Base-by-base conservation (phyloP, 1,140 invertebrate genomes). In the Drosophila prosaltans region DNA sequence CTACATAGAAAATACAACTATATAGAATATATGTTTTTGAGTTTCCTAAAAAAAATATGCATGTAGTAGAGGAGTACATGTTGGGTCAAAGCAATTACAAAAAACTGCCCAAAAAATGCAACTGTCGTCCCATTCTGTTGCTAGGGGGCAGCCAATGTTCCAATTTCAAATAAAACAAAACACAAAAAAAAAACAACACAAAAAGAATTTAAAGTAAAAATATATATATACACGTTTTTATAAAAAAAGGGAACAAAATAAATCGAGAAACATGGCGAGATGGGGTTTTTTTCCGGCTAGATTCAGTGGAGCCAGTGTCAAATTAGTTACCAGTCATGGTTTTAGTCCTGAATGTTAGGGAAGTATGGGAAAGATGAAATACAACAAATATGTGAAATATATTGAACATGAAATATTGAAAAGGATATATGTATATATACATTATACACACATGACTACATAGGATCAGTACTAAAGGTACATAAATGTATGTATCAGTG, bases 21-120 rank as follows among this genome's bases (percentile, higher is more conserved):
- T 59, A 45, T 10, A 55, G 32, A 36, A 36, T 36, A 36, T 36
- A 36, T 36, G 48, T 24, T 59, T 59, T 59, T 39, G 24, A 11
- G 36, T 51, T 11, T 1, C 26, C 76, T 70, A 72, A 78, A 72
- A 65, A 83, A 76, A 65, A 64, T 62, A 75, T 60, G 43, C 60
- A 62, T 43, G 45, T 51, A 51, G 16, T 51, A 51, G 45, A 2
- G 21, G 45, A 2, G 21, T 51, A 26, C 45, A 48, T 24, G 70
- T 45, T 41, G 84, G 83, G 84, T 89, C 84, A 89, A 88, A 83
- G 74, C 80, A 89, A 84, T 89, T 81, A 84, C 71, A 89, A 89
- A 80, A 66, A 79, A 59, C 21, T 39, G 41, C 48, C n/a, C n/a
- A 48, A 73, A 80, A 65, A 48, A 72, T 70, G 48, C 24, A 67